A percentile compares a stretch with the other conserved stretches of the same genome.
Conservation (phyloP, 92 coral and sea anemone species). For the Phenganax marumi region DNA sequence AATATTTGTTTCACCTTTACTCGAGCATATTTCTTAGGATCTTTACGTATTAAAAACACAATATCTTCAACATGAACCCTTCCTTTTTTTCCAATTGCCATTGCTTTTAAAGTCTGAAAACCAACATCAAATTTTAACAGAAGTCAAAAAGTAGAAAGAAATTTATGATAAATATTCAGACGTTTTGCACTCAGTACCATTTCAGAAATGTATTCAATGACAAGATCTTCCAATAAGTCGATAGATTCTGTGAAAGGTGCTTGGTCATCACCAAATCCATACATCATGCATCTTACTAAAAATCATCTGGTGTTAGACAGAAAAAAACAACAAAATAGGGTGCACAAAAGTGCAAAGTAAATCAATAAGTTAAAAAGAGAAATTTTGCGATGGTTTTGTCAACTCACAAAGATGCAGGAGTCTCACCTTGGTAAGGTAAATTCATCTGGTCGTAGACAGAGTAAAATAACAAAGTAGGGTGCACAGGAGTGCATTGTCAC, state of each 20-base stretch:
- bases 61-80: slow-evolving; percentile 96
- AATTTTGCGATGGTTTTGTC: too few relatives aligned
- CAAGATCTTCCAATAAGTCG: slow-evolving; percentile 90
- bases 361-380: too few relatives aligned
- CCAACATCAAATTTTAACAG: too few relatives aligned
- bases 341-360: background rate
- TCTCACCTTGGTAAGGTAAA: background rate
- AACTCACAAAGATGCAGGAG: too few relatives aligned
- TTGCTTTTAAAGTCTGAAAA: slow-evolving; percentile 87
- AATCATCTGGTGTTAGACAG: too few relatives aligned
- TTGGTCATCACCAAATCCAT: slow-evolving; percentile 97
- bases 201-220: slow-evolving; percentile 93
- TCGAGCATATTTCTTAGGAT: slow-evolving; percentile 96
- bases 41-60: slow-evolving; percentile 91
- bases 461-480: too few relatives aligned
- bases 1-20: slow-evolving; percentile 67
- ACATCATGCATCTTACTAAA: slow-evolving; percentile 96
- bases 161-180: background rate
- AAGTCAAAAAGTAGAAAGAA: too few relatives aligned
- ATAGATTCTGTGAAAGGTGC: slow-evolving; percentile 96
- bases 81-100: slow-evolving; percentile 96
- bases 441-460: too few relatives aligned
- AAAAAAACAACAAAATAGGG: background rate
- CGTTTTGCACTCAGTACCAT: slow-evolving; percentile 58
- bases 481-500: too few relatives aligned